Evolutionary conservation across 2,113 vertebrate species (phyloP), one percentile per base, ranked within the genome.

Genomic region (Sterna hirundo): DNA sequence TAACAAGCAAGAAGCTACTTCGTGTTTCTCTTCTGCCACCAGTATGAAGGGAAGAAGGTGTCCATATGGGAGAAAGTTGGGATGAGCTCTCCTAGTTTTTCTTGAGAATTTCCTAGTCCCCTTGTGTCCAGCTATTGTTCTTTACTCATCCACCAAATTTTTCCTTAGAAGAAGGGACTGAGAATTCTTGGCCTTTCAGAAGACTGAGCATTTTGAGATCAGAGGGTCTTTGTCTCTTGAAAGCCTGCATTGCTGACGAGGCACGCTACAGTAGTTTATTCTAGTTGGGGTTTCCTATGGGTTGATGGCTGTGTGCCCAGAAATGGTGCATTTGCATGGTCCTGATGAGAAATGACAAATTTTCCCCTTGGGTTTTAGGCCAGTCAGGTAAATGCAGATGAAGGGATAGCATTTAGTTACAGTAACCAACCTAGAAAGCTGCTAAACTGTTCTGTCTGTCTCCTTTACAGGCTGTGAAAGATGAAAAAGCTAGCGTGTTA

Each of bases 401-500:
- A 49, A 34, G 40, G 57, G 47, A 0, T 54, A 64, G 44, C 34
- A 1, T 69, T 90, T 82, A 79, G 46, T 76, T 88, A 30, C 13
- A 23, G 52, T 64, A 65, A 65, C 49, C 55, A 42, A 38, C 15
- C 22, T 22, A 34, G 30, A n/a, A 82, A 58, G 46, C 69, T 88
- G 58, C 88, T 58, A 9, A 89, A 32, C 22, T n/a, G 22, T 71
- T 60, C 13, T 95, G 40, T 83, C 62, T 94, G 83, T 91, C 52
- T 75, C 71, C 83, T 54, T 78, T 17, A 15, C 74, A 99, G 98
- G 98, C 98, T n/a, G 97, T 99, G 66, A 96, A 90, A 86, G 97
- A 98, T 77, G 98, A 99, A 82, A 98, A 94, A 9, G 97, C 97
- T 25, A 99, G 96, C 14, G 98, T 99, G 68, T 91, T 99, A 65